A percentile compares a stretch with the other conserved stretches of the same genome.
These are phyloP conservation scores for Natrix natrix DNA, from an alignment of 2,797 vertebrate genomes.

Conservation along the genomic window DNA sequence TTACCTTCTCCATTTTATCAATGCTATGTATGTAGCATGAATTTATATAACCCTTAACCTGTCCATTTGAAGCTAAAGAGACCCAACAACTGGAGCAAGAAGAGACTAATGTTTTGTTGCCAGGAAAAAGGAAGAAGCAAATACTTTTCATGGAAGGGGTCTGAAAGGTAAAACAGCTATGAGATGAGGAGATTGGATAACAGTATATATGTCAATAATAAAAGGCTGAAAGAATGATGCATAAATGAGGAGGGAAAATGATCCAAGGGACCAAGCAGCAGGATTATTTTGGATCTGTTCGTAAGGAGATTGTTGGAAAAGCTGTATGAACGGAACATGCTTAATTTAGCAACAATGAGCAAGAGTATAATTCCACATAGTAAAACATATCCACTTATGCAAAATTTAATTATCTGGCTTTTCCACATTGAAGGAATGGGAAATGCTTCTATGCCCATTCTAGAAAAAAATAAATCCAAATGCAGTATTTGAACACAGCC, in stretches of 20 bases:
- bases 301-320: background rate
- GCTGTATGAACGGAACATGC: background rate
- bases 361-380: background rate
- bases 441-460: background rate
- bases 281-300: background rate
- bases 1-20: background rate
- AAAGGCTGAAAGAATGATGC: background rate
- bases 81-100: background rate
- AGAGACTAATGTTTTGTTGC: background rate
- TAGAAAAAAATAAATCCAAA: background rate
- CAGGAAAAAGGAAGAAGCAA: background rate
- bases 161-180: background rate
- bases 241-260: background rate
- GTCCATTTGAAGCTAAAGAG: background rate
- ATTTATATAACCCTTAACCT: background rate
- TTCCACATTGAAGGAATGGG: background rate
- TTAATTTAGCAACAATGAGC: background rate
- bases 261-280: background rate
- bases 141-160: background rate
- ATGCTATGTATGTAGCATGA: background rate
- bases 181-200: background rate
- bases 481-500: background rate
- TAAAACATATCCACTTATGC: background rate
- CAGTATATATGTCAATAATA: background rate
- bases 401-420: background rate